Evolutionary conservation across 2,888 invertebrate species (phyloP), one percentile per base, ranked within the genome.

Genomic region (Drymonia ruficornis): DNA sequence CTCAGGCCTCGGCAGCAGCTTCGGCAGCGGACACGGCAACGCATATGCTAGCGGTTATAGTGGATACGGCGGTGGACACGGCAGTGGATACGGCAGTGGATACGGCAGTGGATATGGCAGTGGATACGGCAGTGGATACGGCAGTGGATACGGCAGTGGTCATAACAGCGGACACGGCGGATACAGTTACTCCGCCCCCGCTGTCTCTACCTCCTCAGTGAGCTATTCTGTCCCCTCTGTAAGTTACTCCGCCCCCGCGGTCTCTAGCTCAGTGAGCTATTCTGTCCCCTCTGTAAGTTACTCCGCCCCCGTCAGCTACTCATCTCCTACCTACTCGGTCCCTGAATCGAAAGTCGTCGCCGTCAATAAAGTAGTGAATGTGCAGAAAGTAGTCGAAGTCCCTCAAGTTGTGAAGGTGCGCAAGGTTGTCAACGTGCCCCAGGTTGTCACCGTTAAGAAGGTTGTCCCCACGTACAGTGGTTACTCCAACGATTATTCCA

Each of bases 391-490:
- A 19, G 72, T 84, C 34, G 65, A 63, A 43, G 75, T 80, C 0
- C 72, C 70, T 28, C 74, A 70, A 54, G 75, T 79, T 19, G 73
- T 81, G 38, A 65, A 69, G 36, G 78, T 76, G 28, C 80, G 74
- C 59, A 85, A 81, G 59, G 69, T 82, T 34, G 78, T 87, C 60
- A 74, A 78, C 50, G 80, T 80, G 56, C 83, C 80, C 15, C 78
- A 81, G 68, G 83, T 82, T 59, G 78, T 85, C 65, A 76, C 85
- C 52, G 83, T 85, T 53, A 87, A 86, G 69, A 71, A 76, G 61
- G 76, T 84, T 47, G 80, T 87, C 51, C 72, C 85, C 44, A 70
- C 77, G 49, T 59, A 63, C 65, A 57, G 57, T 55, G 64, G 63
- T 16, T 64, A 56, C 49, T 55, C 55, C 42, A 59, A 70, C 52